Evolutionary conservation across 1,140 invertebrate species (phyloP).

Genomic region (Papilio polyxenes): DNA sequence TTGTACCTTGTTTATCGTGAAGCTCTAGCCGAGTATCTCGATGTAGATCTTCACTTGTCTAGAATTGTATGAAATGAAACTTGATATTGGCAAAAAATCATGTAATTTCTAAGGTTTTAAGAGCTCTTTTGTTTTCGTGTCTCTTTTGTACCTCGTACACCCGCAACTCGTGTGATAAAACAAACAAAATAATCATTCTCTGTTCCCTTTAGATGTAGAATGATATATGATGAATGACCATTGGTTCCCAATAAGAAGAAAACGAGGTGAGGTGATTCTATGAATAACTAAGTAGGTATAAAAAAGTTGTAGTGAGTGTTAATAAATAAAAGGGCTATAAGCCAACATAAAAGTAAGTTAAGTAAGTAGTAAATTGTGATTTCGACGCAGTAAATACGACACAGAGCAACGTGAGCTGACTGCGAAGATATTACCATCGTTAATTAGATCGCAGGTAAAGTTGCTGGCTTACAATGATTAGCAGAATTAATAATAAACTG

Average conservation of each 20-base stretch:
- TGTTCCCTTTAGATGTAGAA: neutral
- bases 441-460: conserved; percentile 38
- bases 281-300: conserved; percentile 10
- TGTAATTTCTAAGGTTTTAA: neutral
- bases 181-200: neutral
- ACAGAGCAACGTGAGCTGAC: neutral
- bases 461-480: conserved; percentile 49
- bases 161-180: neutral
- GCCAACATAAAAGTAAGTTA: neutral
- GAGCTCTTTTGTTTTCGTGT: neutral
- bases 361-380: conserved; percentile 27
- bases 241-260: neutral
- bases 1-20: conserved; percentile 5
- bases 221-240: neutral
- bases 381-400: conserved; percentile 13
- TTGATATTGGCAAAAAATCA: neutral
- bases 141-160: neutral
- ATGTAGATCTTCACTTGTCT: neutral
- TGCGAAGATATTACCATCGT: conserved; percentile 29
- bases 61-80: neutral
- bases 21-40: neutral
- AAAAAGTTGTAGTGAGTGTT: neutral
- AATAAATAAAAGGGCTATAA: conserved; percentile 5
- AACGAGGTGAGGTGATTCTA: neutral
- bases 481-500: conserved; percentile 50